A percentile compares a stretch with the other conserved stretches of the same genome.
These are phyloP conservation scores for Catocala sponsa DNA, from an alignment of 2,888 invertebrate genomes.

Conservation along the genomic window DNA sequence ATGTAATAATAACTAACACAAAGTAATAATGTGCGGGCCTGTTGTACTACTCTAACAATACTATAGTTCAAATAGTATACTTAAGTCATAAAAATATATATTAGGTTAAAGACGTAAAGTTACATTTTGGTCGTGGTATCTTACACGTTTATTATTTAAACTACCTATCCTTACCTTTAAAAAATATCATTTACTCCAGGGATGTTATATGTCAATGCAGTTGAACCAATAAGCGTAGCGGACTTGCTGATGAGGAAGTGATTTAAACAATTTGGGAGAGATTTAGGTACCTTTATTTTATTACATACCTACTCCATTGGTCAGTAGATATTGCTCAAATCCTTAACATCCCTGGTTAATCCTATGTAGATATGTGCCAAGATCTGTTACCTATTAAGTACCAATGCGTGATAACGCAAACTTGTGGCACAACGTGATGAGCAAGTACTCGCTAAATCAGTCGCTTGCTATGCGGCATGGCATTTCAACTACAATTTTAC, in stretches of 20 bases:
- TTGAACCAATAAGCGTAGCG: too few species aligned
- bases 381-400: constrained; percentile 48
- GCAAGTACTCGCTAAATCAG: constrained; percentile 18
- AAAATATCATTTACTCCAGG: constrained; percentile 18
- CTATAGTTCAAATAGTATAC: too few species aligned
- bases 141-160: constrained; percentile 14
- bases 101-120: constrained; percentile 4
- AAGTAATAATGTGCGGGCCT: too few species aligned
- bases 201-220: background rate
- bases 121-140: constrained; percentile 27
- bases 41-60: too few species aligned
- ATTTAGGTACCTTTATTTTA: too few species aligned
- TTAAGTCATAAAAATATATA: too few species aligned
- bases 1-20: too few species aligned
- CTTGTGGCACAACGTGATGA: constrained; percentile 31
- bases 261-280: too few species aligned
- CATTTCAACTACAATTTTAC: constrained; percentile 34
- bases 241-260: too few species aligned
- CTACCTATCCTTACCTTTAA: constrained; percentile 5
- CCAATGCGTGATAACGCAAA: constrained; percentile 35
- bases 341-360: background rate
- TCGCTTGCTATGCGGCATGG: constrained; percentile 23
- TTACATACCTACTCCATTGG: too few species aligned
- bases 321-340: background rate
- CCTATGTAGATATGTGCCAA: constrained; percentile 21